Percentiles rank a stretch among this genome's conserved stretches.
Conservation (phyloP, 2,888 invertebrate species). For the Drosophila hamatofila region DNA sequence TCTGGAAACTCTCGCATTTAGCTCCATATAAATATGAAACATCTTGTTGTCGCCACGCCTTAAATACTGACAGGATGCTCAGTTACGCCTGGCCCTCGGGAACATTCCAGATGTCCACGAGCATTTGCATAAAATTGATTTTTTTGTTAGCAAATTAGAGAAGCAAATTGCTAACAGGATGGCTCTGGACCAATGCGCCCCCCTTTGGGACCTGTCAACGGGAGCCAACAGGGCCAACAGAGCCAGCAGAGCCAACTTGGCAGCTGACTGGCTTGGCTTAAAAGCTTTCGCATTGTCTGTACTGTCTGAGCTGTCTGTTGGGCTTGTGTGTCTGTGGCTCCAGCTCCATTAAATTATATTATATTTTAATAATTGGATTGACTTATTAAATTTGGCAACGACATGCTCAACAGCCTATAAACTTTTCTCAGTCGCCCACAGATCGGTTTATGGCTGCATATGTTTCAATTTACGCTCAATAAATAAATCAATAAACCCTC, state of each 20-base stretch:
- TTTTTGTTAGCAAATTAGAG: constrained; percentile 29
- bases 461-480: constrained; percentile 49
- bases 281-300: constrained; percentile 12
- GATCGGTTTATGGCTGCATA: constrained; percentile 25
- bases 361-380: constrained; percentile 47
- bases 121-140: constrained; percentile 55
- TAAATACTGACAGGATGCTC: constrained; percentile 2
- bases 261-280: constrained; percentile 32
- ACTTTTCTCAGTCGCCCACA: constrained; percentile 2
- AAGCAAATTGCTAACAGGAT: constrained; percentile 26
- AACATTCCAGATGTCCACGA: constrained; percentile 35
- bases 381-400: constrained; percentile 33
- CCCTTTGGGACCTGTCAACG: constrained; percentile 1
- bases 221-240: background rate
- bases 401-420: constrained; percentile 18
- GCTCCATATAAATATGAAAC: background rate
- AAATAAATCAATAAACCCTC: constrained; percentile 51
- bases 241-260: constrained; percentile 12
- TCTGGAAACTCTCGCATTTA: background rate
- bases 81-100: background rate
- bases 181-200: constrained; percentile 2
- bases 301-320: background rate
- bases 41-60: constrained; percentile 2
- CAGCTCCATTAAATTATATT: constrained; percentile 22
- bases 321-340: constrained; percentile 10